Conservation (phyloP, 2,113 vertebrate species). For the Anolis sagrei region DNA sequence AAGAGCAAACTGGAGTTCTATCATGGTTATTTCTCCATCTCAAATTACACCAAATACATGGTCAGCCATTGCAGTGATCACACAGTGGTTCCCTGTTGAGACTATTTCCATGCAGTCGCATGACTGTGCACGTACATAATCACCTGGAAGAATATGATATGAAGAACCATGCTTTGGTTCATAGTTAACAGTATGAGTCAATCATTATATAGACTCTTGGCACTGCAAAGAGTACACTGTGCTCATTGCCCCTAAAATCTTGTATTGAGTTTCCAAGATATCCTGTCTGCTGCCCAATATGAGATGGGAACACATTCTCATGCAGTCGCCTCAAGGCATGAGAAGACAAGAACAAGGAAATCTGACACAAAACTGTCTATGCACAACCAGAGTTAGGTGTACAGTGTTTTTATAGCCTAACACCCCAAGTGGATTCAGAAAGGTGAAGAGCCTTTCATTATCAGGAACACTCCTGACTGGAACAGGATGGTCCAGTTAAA, state of each 20-base stretch:
- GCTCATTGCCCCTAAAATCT: neutral
- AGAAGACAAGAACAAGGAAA: neutral
- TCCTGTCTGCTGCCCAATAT: neutral
- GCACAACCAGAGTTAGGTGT: neutral
- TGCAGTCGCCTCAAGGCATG: neutral
- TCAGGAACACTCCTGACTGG: neutral
- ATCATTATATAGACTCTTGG: neutral
- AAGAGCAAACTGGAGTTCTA: too few relatives aligned
- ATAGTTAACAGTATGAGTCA: neutral
- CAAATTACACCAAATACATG: neutral
- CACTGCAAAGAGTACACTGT: neutral
- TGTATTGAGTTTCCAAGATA: neutral
- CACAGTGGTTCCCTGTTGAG: neutral
- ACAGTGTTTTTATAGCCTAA: neutral
- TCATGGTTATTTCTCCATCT: neutral
- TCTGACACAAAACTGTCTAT: neutral
- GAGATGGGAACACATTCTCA: neutral
- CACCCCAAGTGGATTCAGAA: neutral
- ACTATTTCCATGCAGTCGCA: neutral
- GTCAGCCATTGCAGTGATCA: neutral
- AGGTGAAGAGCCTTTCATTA: constrained; percentile 2
- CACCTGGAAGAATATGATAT: neutral
- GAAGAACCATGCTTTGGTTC: neutral
- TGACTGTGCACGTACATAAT: neutral
- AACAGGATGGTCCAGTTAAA: neutral